Evolutionary conservation across 2,888 invertebrate species (phyloP), one percentile per base, ranked within the genome.

Genomic region (Netelia virgata): DNA sequence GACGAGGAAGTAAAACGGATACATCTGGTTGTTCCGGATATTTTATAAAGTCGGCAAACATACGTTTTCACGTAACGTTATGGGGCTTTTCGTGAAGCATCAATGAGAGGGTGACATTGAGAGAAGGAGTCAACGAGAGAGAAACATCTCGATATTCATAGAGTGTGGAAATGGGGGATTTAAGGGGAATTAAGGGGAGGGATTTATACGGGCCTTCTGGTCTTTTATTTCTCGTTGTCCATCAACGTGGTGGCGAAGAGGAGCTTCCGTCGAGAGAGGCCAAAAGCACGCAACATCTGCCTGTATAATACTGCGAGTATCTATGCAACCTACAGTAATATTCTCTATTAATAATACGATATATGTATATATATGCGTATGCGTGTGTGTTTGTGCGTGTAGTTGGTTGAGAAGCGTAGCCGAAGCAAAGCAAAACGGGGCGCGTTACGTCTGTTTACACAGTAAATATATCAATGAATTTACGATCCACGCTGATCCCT

Each of bases 401-500:
- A 57, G 36, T 36, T 36, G 36, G 36, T 43, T n/a, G 14, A 18
- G 23, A 18, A 8, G 64, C 43, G 53, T 59, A 50, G n/a, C 55
- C 64, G 41, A 55, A 64, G 72, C 20, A 66, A 74, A 36, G 75
- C 47, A 61, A 69, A 78, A 57, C 63, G 53, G 36, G 69, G 77
- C 83, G 84, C 83, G 84, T 83, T 86, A 82, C 84, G 83, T 86
- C 80, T 87, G 91, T 91, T 92, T 92, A 90, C 91, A 91, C 91
- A 90, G 92, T 92, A 92, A 92, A 92, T 92, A 92, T 91, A 92
- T 92, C 92, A 92, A 92, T 92, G 92, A 92, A 92, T 92, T 92
- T 92, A 92, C 92, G 92, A 92, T 90, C 89, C 83, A 63, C 87
- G 89, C 89, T 90, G 91, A 92, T 92, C 92, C 90, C 89, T 92